A percentile compares a stretch with the other conserved stretches of the same genome.
phyloP scores from a whole-genome alignment of 2,888 invertebrate genomes.

The Serrognathus titanus region DNA sequence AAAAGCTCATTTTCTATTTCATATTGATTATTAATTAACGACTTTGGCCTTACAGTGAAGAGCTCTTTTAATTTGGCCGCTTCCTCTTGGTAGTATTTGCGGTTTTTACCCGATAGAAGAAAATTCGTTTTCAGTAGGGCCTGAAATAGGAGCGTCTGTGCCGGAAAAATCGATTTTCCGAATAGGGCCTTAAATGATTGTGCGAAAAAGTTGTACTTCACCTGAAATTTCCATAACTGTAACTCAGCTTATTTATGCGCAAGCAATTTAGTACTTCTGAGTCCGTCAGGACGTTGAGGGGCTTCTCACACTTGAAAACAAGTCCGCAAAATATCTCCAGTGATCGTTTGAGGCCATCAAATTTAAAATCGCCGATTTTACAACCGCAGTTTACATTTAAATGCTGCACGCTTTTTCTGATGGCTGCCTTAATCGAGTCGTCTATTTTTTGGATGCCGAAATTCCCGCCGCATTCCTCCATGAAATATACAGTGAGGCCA shows the following conservation, averaged over 20 bases:
- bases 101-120: slow-evolving; percentile 43
- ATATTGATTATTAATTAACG: too few relatives aligned
- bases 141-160: slow-evolving; percentile 51
- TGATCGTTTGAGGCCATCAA: slow-evolving; percentile 15
- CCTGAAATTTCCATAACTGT: slow-evolving; percentile 31
- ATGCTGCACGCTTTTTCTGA: slow-evolving; percentile 52
- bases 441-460: slow-evolving; percentile 54
- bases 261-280: slow-evolving; percentile 6
- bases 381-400: slow-evolving; percentile 52
- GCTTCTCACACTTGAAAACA: slow-evolving; percentile 5
- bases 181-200: slow-evolving; percentile 24
- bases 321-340: slow-evolving; percentile 26
- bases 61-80: slow-evolving; percentile 44
- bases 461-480: slow-evolving; percentile 59
- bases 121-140: slow-evolving; percentile 46
- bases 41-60: slow-evolving; percentile 43
- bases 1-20: slow-evolving; percentile 15
- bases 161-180: slow-evolving; percentile 48
- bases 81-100: slow-evolving; percentile 38
- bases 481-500: slow-evolving; percentile 48
- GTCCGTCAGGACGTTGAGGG: slow-evolving; percentile 2
- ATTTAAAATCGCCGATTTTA: slow-evolving; percentile 22
- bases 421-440: slow-evolving; percentile 51
- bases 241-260: not conserved
- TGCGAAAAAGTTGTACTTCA: slow-evolving; percentile 36